Conservation (phyloP, 2,797 vertebrate species). For the Cynodonichthys magdalenae region DNA sequence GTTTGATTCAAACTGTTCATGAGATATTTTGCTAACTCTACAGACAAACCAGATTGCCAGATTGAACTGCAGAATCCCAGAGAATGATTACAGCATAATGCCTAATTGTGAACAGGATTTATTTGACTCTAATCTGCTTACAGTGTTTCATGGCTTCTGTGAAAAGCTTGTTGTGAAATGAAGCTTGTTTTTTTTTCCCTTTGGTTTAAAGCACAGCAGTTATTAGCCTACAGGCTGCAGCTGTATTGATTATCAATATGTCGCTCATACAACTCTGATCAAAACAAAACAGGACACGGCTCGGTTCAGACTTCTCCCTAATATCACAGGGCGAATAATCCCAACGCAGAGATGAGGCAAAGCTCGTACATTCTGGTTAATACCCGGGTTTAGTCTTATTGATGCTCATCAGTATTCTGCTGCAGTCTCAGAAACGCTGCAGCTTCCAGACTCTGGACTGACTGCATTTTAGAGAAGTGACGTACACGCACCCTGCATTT, state of each 20-base stretch:
- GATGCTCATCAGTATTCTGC: slow-evolving; percentile 61
- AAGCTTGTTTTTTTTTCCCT: not conserved
- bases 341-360: slow-evolving; percentile 20
- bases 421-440: slow-evolving; percentile 14
- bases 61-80: slow-evolving; percentile 3
- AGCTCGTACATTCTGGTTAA: not conserved
- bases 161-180: slow-evolving; percentile 18
- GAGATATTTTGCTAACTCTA: not conserved
- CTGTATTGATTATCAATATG: slow-evolving; percentile 47
- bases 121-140: slow-evolving; percentile 56
- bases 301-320: slow-evolving; percentile 3
- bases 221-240: slow-evolving; percentile 28
- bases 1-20: too few species aligned
- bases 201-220: not conserved
- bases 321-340: slow-evolving; percentile 9
- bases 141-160: slow-evolving; percentile 15
- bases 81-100: slow-evolving; percentile 21
- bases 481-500: not conserved
- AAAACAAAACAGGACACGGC: slow-evolving; percentile 18
- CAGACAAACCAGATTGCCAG: not conserved
- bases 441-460: slow-evolving; percentile 8
- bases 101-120: slow-evolving; percentile 41
- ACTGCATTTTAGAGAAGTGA: slow-evolving; percentile 14
- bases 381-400: slow-evolving; percentile 19
- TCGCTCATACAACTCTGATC: slow-evolving; percentile 2